Evolutionary conservation across 2,888 invertebrate genomes (phyloP).

Genomic region (Exocentrus adspersus): DNA sequence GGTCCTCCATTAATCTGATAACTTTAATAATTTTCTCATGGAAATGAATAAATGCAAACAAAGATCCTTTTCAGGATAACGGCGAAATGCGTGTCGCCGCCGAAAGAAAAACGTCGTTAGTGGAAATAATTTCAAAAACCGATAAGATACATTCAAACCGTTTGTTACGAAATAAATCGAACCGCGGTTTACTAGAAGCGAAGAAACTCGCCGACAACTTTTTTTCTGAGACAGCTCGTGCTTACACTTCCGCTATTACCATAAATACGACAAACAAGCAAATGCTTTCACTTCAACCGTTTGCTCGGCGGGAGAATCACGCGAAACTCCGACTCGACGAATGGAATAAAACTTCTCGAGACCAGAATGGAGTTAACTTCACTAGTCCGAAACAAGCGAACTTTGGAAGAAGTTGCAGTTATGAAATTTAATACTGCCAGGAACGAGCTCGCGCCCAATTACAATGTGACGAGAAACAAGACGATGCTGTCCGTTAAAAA

Average conservation of each 20-base stretch:
- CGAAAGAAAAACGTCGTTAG: conserved; percentile 4
- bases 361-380: conserved; percentile 2
- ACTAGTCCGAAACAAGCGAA: not conserved
- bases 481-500: not conserved
- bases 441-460: not conserved
- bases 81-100: not conserved
- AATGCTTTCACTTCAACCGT: conserved; percentile 6
- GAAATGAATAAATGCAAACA: conserved; percentile 4
- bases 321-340: not conserved
- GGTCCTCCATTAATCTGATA: conserved; percentile 9
- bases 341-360: not conserved
- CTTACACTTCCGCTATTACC: not conserved
- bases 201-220: no score
- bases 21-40: conserved; percentile 4
- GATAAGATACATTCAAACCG: not conserved
- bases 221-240: no score
- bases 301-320: not conserved
- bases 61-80: not conserved
- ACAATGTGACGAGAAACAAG: not conserved
- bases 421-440: conserved; percentile 1
- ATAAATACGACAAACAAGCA: not conserved
- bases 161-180: not conserved
- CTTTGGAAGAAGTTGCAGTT: not conserved
- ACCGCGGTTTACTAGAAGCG: no score
- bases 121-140: not conserved